Evolutionary conservation across 2,113 vertebrate genomes (phyloP), one percentile per base, ranked within the genome.

Genomic region (Redunca redunca): DNA sequence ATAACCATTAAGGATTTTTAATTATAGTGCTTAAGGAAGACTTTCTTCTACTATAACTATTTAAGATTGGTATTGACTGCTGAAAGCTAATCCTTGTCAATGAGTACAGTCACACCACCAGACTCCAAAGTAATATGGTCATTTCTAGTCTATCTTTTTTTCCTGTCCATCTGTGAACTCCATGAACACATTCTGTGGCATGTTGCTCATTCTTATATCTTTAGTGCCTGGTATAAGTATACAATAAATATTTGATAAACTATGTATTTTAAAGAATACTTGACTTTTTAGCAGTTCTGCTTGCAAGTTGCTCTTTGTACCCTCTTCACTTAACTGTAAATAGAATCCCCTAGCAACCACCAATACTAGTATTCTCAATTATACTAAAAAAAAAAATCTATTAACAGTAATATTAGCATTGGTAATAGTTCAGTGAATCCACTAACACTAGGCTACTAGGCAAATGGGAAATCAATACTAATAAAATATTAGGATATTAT

Each of bases 391-490:
- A 88, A 77, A 77, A 89, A 90, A 19, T 7, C 10, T 83, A 67
- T 78, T 86, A 88, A 86, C 23, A 86, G n/a, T 78, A 90, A 53
- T 53, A 57, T 0, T 91, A 55, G 58, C 78, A 62, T 23, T 67
- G 52, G 15, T 81, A 93, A 58, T 71, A 88, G n/a, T n/a, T 95
- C 43, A 53, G 13, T 81, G 57, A 96, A 36, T 62, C 28, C 7
- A 91, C 55, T 53, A 94, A 43, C 16, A 86, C 25, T 23, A 83
- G 40, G 23, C 19, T 90, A 87, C 26, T 4, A 90, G 23, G 40
- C 53, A 67, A 95, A 58, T 87, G 36, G n/a, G 62, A 83, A 96
- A 90, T 78, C 55, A 77, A 87, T 53, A 95, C 33, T 67, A 98
- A 74, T 50, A 94, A 83, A 96, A 96, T 81, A 80, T 10, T 92